Evolutionary conservation across 2,888 invertebrate genomes (phyloP).

Genomic region (Conops quadrifasciatus): DNA sequence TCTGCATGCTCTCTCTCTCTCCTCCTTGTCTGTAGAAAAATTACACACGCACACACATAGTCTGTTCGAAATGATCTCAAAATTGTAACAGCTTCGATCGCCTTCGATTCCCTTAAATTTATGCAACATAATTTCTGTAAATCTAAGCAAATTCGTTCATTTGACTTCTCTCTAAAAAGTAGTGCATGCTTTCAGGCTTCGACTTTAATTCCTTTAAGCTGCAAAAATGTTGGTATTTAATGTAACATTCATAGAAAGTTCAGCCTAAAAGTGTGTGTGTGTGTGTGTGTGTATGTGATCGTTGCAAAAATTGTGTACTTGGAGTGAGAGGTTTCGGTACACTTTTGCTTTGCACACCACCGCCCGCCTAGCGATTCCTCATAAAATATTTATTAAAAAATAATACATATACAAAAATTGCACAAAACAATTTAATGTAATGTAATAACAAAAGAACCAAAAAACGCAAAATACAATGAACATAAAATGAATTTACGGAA

Average conservation of each 20-base stretch:
- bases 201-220: too few relatives aligned
- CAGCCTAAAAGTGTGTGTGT: too few relatives aligned
- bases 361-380: too few relatives aligned
- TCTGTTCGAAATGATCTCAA: too few relatives aligned
- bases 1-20: too few relatives aligned
- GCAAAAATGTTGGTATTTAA: background rate
- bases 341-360: background rate
- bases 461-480: slow-evolving; percentile 10
- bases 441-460: background rate
- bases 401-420: slow-evolving; percentile 20
- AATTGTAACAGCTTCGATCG: too few relatives aligned
- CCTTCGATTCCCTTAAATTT: background rate
- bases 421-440: slow-evolving; percentile 9
- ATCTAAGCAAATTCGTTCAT: background rate
- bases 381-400: slow-evolving; percentile 22
- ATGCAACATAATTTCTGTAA: background rate
- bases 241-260: too few relatives aligned
- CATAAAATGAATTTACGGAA: slow-evolving; percentile 34
- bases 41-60: too few relatives aligned
- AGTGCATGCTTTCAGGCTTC: slow-evolving; percentile 5
- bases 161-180: background rate
- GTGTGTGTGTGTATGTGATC: too few relatives aligned
- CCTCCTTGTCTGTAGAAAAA: too few relatives aligned
- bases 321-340: too few relatives aligned
- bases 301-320: too few relatives aligned